A percentile compares a stretch with the other conserved stretches of the same genome.
Evolutionary conservation across 2,797 vertebrate species (phyloP).

Genomic region (Tiaroga cobitis): DNA sequence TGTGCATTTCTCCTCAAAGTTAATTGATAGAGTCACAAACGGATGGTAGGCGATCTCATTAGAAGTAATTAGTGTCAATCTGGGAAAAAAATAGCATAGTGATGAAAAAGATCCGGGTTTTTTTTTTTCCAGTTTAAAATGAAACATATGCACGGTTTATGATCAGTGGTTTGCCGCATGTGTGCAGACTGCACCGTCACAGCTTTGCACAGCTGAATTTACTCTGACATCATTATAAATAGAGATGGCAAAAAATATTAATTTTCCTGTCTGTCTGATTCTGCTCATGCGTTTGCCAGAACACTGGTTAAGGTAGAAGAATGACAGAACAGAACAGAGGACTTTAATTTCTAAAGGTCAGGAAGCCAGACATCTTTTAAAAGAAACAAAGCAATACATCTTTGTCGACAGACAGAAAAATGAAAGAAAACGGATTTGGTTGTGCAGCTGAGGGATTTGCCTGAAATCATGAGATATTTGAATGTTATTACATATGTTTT

Average conservation of each 20-base stretch:
- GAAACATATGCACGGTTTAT: background rate
- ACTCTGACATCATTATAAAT: constrained; percentile 36
- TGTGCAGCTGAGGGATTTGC: constrained; percentile 1
- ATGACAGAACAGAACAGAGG: constrained; percentile 48
- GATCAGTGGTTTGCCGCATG: background rate
- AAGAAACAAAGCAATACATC: constrained; percentile 14
- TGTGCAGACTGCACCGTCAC: background rate
- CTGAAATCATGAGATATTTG: constrained; percentile 21
- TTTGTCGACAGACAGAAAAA: background rate
- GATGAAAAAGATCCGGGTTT: constrained; percentile 15
- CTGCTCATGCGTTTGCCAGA: constrained; percentile 56
- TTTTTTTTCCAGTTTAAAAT: constrained; percentile 14
- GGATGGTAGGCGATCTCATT: constrained; percentile 36
- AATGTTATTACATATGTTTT: constrained; percentile 32
- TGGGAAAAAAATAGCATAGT: constrained; percentile 37
- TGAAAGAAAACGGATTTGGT: background rate
- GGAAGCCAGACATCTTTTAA: background rate
- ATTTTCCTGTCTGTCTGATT: constrained; percentile 60
- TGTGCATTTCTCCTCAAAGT: constrained; percentile 23
- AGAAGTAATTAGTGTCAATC: constrained; percentile 43
- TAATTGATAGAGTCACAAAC: constrained; percentile 51
- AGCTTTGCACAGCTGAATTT: constrained; percentile 8
- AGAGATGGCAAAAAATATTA: constrained; percentile 57
- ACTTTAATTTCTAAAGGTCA: constrained; percentile 8
- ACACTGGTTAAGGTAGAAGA: constrained; percentile 30